Conservation (phyloP, 2,797 vertebrate species). For the Mionectes olivaceus region DNA sequence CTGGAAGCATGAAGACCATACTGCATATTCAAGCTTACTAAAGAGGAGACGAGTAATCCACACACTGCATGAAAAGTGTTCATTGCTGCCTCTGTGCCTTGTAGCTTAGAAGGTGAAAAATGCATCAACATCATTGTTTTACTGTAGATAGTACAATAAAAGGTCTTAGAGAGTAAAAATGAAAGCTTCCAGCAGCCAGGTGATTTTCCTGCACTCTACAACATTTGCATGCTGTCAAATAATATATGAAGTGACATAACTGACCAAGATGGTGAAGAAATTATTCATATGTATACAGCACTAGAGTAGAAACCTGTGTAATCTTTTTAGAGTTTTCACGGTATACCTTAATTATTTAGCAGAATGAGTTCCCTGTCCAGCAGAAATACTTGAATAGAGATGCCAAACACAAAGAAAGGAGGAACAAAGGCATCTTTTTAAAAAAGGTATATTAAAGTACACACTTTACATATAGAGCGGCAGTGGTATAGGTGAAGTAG, state of each 20-base stretch:
- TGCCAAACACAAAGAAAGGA: not conserved
- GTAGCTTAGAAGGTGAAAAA: not conserved
- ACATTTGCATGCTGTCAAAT: not conserved
- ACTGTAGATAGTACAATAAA: not conserved
- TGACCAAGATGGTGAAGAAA: not conserved
- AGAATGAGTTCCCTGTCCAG: not conserved
- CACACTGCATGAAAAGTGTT: accelerated
- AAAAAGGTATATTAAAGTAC: not conserved
- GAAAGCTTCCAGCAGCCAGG: not conserved
- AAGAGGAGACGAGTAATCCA: not conserved
- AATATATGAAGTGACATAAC: not conserved
- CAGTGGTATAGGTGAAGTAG: not conserved
- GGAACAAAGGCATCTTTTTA: not conserved
- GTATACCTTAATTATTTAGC: not conserved
- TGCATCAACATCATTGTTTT: not conserved
- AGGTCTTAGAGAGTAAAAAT: not conserved
- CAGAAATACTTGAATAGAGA: not conserved
- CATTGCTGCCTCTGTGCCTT: not conserved
- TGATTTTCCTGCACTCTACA: not conserved
- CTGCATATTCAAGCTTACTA: not conserved
- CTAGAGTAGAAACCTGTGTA: not conserved
- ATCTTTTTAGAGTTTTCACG: not conserved
- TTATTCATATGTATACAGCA: not conserved
- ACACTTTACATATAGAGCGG: not conserved
- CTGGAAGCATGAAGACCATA: not conserved